Evolutionary conservation across 1,140 invertebrate genomes (phyloP).

Genomic region (Caenorhabditis briggsae): DNA sequence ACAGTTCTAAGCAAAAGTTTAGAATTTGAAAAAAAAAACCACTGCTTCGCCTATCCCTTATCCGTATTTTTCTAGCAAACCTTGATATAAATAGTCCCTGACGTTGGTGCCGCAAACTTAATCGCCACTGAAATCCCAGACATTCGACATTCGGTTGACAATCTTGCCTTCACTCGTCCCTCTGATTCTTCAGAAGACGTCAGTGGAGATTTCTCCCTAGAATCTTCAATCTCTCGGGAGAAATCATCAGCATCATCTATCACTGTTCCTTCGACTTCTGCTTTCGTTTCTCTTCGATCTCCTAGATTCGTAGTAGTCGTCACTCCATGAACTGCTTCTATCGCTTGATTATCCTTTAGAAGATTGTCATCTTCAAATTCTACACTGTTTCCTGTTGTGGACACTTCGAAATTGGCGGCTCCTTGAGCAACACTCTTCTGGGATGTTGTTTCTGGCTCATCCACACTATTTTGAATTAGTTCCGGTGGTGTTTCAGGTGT

Average conservation of each 20-base stretch:
- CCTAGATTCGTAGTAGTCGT: not conserved
- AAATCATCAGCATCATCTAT: constrained; percentile 60
- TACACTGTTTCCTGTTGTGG: not conserved
- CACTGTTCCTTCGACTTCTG: constrained; percentile 46
- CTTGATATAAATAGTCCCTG: constrained; percentile 60
- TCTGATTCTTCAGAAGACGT: constrained; percentile 24
- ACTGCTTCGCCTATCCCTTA: too few species aligned
- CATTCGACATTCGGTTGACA: constrained; percentile 73
- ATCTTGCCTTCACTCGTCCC: constrained; percentile 63
- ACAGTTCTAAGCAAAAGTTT: too few species aligned
- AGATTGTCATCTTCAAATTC: constrained; percentile 45
- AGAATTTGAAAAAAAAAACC: too few species aligned
- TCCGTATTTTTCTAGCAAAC: not conserved
- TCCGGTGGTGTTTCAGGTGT: constrained; percentile 13
- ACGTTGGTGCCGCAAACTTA: constrained; percentile 61
- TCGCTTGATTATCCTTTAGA: constrained; percentile 42
- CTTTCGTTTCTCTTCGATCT: constrained; percentile 36
- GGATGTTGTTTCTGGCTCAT: constrained; percentile 23
- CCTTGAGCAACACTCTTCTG: constrained; percentile 48
- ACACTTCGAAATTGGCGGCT: constrained; percentile 36
- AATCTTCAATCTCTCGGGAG: not conserved
- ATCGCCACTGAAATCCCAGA: constrained; percentile 70
- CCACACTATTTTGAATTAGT: constrained; percentile 24
- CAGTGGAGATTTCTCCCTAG: constrained; percentile 55
- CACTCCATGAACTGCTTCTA: constrained; percentile 50